Conservation (phyloP, 2,888 invertebrate species). For the Halocaridina rubra region DNA sequence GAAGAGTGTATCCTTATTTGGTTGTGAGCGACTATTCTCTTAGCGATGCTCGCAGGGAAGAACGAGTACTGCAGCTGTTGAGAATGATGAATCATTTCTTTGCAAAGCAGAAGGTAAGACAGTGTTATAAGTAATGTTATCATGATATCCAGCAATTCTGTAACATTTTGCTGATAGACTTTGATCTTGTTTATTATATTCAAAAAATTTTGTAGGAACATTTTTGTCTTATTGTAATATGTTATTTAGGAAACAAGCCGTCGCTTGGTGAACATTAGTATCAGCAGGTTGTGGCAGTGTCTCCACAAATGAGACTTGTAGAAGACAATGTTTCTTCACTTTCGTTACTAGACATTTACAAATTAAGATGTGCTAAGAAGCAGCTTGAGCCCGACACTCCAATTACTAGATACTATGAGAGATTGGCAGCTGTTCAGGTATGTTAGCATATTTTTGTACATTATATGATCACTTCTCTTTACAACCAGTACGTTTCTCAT, state of each 20-base stretch:
- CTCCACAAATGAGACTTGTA: constrained; percentile 93
- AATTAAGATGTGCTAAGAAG: constrained; percentile 81
- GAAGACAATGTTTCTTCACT: constrained; percentile 95
- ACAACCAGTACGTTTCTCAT: too few species aligned
- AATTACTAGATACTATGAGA: constrained; percentile 90
- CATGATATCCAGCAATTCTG: too few species aligned
- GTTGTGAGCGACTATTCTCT: constrained; percentile 95
- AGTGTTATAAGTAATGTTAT: too few species aligned
- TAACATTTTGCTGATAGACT: too few species aligned
- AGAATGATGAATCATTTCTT: constrained; percentile 95
- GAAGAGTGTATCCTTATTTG: constrained; percentile 94
- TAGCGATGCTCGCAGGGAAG: constrained; percentile 92
- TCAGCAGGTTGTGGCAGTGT: constrained; percentile 95
- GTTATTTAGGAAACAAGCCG: constrained; percentile 92
- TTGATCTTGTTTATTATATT: too few species aligned
- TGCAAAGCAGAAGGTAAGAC: constrained; percentile 88
- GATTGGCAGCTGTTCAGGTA: constrained; percentile 86
- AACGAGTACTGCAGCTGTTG: constrained; percentile 89
- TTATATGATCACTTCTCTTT: too few species aligned
- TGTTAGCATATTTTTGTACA: too few species aligned
- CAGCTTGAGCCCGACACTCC: constrained; percentile 89
- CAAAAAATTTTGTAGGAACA: too few species aligned
- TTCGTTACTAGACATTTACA: constrained; percentile 91
- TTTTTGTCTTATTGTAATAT: too few species aligned
- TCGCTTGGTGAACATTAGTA: constrained; percentile 91